Evolutionary conservation across 1,140 invertebrate genomes (phyloP).

Genomic region (Microplitis demolitor): DNA sequence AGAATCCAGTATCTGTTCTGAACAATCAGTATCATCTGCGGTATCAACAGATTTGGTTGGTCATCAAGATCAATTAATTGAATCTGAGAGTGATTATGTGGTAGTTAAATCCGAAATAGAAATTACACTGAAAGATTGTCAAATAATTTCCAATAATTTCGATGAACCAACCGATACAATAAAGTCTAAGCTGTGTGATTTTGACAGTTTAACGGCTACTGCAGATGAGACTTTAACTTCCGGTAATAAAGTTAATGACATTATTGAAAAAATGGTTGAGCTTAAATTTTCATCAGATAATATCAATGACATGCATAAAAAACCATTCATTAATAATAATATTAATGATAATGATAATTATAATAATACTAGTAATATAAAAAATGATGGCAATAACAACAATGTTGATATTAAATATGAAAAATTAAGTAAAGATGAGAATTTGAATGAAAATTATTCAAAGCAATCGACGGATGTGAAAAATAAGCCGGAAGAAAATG

Average conservation of each 20-base stretch:
- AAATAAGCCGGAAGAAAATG: slow-evolving; percentile 6
- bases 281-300: slow-evolving; percentile 26
- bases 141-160: no score
- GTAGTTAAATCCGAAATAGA: no score
- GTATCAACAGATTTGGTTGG: background rate
- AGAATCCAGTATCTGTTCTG: slow-evolving; percentile 18
- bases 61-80: background rate
- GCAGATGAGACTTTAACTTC: slow-evolving; percentile 1
- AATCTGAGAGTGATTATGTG: background rate
- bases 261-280: slow-evolving; percentile 35
- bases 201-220: slow-evolving; percentile 9
- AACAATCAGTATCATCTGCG: slow-evolving; percentile 7
- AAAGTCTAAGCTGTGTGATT: no score
- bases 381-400: slow-evolving; percentile 10
- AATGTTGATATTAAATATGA: background rate
- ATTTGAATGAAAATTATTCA: background rate
- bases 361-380: slow-evolving; percentile 18
- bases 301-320: background rate
- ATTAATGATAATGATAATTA: background rate
- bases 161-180: no score
- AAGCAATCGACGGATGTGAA: background rate
- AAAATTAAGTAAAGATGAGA: background rate
- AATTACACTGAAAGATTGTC: background rate
- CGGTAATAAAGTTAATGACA: slow-evolving; percentile 31
- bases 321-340: background rate